Conservation (phyloP, 2,888 invertebrate genomes). For the Corbicula japonica region DNA sequence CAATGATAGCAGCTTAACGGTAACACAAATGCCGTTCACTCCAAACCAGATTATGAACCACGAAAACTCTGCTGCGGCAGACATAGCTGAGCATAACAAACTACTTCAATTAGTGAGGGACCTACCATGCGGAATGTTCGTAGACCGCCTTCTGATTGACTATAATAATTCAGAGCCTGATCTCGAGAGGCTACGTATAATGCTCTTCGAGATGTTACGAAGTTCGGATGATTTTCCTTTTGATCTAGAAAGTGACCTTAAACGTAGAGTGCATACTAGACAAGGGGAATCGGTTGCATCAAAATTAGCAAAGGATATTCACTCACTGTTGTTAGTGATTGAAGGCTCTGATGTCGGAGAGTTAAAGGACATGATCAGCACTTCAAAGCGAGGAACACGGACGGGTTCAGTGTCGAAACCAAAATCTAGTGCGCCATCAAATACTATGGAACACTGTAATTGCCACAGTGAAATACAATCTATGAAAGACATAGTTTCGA, state of each 20-base stretch:
- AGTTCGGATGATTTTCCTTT: slow-evolving; percentile 1
- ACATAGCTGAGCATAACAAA: too few relatives aligned
- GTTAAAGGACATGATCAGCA: neutral
- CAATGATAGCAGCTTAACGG: too few relatives aligned
- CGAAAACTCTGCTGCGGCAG: too few relatives aligned
- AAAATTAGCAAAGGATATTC: neutral
- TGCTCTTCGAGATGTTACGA: neutral
- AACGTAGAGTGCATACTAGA: neutral
- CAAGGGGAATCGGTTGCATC: neutral
- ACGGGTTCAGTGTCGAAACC: neutral
- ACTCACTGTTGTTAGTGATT: neutral
- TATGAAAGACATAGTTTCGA: neutral
- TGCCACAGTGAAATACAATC: neutral
- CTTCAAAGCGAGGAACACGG: neutral
- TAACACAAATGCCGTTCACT: too few relatives aligned
- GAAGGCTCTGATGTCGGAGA: neutral
- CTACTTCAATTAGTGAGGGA: too few relatives aligned
- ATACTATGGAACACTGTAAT: too few relatives aligned
- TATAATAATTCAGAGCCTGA: neutral
- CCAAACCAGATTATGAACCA: too few relatives aligned
- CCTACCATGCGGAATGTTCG: neutral
- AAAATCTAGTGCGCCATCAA: neutral
- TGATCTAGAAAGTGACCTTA: neutral
- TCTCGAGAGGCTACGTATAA: neutral
- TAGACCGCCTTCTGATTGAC: neutral